A percentile compares a stretch with the other conserved stretches of the same genome.
Evolutionary conservation across 53 echinoderm and acorn worm genomes (phyloP).

Genomic region (Antedon mediterranea): DNA sequence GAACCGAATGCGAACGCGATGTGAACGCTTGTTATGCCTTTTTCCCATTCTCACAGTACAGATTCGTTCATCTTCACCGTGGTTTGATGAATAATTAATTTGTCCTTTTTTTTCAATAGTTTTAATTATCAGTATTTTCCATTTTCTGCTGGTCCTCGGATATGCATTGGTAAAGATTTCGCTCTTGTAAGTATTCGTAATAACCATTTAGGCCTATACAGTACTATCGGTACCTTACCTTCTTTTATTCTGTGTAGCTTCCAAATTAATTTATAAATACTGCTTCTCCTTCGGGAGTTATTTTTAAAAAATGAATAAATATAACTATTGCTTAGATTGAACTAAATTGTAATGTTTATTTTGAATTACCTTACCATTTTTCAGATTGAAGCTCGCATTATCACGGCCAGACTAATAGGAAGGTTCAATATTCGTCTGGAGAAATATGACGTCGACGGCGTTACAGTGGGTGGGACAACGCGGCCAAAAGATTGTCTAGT

Average conservation of each 20-base stretch:
- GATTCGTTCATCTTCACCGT: no score
- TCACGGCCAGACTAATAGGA: background rate
- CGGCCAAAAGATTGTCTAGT: background rate
- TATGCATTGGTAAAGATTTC: background rate
- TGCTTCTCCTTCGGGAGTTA: no score
- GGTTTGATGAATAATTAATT: background rate
- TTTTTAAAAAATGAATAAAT: no score
- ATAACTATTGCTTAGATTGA: no score
- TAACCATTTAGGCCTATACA: no score
- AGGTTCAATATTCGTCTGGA: background rate
- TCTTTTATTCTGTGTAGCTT: background rate
- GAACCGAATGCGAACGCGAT: no score
- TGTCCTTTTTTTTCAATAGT: background rate
- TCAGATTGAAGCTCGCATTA: background rate
- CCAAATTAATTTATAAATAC: no score
- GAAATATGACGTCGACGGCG: background rate
- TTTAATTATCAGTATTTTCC: background rate
- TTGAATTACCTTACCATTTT: background rate
- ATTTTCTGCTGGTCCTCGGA: background rate
- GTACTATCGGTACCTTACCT: background rate
- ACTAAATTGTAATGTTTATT: background rate
- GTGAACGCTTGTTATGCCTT: no score
- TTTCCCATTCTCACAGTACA: no score
- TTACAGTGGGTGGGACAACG: background rate
- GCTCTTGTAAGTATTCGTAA: background rate